Conservation (phyloP, 1,140 invertebrate genomes). For the Nasonia vitripennis region DNA sequence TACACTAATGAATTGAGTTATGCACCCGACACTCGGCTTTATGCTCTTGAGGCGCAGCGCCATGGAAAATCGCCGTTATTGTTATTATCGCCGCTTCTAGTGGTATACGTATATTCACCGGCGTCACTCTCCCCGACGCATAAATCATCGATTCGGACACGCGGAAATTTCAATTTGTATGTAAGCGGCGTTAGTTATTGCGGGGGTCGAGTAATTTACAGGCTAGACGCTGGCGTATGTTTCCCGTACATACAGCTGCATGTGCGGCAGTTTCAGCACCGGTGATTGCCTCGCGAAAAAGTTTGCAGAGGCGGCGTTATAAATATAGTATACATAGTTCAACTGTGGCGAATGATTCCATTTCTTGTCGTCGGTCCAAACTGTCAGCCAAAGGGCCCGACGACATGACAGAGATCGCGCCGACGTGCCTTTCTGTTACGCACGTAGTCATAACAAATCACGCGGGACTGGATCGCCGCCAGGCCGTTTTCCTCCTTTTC, state of each 20-base stretch:
- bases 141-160: slow-evolving; percentile 14
- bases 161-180: slow-evolving; percentile 42
- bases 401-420: background rate
- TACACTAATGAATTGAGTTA: background rate
- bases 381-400: too few species aligned
- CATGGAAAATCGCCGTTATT: background rate
- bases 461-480: slow-evolving; percentile 6
- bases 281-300: background rate
- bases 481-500: slow-evolving; percentile 8
- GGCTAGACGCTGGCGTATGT: background rate
- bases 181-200: slow-evolving; percentile 13
- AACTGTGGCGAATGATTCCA: too few species aligned
- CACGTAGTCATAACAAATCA: slow-evolving; percentile 25
- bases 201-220: slow-evolving; percentile 28
- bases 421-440: background rate
- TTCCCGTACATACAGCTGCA: background rate
- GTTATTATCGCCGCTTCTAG: background rate
- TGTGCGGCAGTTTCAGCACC: background rate
- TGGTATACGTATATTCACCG: background rate
- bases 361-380: too few species aligned
- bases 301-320: background rate
- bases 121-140: background rate
- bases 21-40: background rate
- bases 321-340: background rate
- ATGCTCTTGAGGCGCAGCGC: background rate